Base-by-base conservation (phyloP, 2,113 vertebrate species). In the Jaculus jaculus region DNA sequence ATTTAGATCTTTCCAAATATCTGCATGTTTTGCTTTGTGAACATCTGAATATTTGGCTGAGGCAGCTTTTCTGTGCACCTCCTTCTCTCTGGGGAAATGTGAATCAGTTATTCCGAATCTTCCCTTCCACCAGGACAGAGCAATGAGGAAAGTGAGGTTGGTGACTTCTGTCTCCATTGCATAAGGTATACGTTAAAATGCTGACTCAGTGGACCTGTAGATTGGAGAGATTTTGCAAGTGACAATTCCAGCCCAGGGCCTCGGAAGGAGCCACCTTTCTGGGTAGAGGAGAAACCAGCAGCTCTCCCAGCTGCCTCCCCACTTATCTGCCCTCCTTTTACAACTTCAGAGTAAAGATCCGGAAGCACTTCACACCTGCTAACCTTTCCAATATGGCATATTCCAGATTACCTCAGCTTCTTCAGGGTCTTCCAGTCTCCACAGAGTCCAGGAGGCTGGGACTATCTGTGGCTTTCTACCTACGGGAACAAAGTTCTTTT, bases 1-100 rank as follows among this genome's bases (percentile, higher is more conserved):
- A 79, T 80, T 85, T 80, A 79, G 88, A 37, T 83, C 73, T 95
- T 97, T 93, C 87, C 91, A 93, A 91, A 96, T 78, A 83, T 61
- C 91, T 6, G 34, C 68, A 20, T 96, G 81, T 89, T 95, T 92
- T 81, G 58, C 51, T 95, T 89, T 86, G 80, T 82, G 81, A 73
- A 80, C 60, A 28, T 91, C 75, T 39, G 68, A 89, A 51, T 42
- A 28, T 90, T 87, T 91, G 73, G 78, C 81, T 17, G 79, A 89
- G 23, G 42, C 87, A 69, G 71, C 74, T 84, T n/a, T 94, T 81
- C 54, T 69, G 58, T 61, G 61, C 15, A 73, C 74, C 42, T 84
- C 69, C 74, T 69, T 72, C 60, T 93, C 89, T 79, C 89, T 61
- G 58, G 80, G 89, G 93, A 73, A 3, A 15, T 82, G 87, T 89